A percentile compares a stretch with the other conserved stretches of the same genome.
Conservation (phyloP, 2,797 vertebrate genomes). For the Prionace glauca region DNA sequence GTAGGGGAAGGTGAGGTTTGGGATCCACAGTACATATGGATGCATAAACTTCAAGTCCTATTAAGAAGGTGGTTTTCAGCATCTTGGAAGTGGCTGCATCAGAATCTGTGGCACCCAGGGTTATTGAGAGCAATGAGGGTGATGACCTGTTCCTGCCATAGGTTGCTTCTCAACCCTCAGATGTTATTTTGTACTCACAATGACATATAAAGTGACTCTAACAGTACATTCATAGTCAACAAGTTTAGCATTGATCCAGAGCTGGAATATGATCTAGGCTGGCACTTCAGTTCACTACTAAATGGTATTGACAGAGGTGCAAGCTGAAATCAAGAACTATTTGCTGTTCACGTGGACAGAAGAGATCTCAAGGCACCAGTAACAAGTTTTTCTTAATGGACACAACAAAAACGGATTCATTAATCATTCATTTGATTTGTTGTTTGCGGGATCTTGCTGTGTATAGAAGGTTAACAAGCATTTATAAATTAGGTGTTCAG, state of each 20-base stretch:
- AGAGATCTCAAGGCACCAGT: not conserved
- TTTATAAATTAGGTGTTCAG: not conserved
- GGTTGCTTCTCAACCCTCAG: not conserved
- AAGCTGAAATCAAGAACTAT: not conserved
- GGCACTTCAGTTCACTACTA: not conserved
- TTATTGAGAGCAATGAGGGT: not conserved
- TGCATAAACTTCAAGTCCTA: not conserved
- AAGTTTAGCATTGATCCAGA: not conserved
- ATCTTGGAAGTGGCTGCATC: not conserved
- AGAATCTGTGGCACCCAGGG: not conserved
- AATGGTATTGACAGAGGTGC: not conserved
- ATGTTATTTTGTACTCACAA: not conserved
- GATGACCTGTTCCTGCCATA: not conserved
- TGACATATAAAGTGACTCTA: not conserved
- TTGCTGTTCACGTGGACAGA: not conserved
- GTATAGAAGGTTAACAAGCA: too few species aligned
- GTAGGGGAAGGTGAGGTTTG: too few species aligned
- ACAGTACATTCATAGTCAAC: not conserved
- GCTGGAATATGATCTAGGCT: not conserved
- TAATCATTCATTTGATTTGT: not conserved
- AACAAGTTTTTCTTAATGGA: not conserved
- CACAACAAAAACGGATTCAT: not conserved
- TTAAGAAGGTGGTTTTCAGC: not conserved
- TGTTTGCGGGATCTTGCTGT: not conserved
- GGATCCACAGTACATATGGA: too few species aligned